Percentiles rank a stretch among this genome's conserved stretches.
Evolutionary conservation across 2,113 vertebrate genomes (phyloP).

Genomic region (Nannobrachium achirus): DNA sequence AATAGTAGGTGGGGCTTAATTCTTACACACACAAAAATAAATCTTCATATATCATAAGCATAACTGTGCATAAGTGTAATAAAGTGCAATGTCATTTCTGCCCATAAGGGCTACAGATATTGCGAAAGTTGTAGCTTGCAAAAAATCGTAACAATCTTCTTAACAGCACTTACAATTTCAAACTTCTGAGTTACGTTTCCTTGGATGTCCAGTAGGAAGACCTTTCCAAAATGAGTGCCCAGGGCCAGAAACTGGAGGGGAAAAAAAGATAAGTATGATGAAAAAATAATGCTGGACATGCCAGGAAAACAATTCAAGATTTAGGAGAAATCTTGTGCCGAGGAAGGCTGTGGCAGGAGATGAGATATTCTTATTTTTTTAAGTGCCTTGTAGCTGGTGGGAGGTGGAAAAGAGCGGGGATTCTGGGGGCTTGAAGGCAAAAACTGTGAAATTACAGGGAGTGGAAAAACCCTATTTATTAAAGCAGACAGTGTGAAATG

Average conservation of each 20-base stretch:
- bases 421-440: constrained; percentile 78
- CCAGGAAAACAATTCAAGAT: constrained; percentile 50
- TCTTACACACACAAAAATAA: too few species aligned
- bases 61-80: too few species aligned
- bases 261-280: constrained; percentile 57
- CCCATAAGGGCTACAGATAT: too few species aligned
- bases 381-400: constrained; percentile 68
- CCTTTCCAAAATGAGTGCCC: constrained; percentile 97
- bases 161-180: constrained; percentile 91
- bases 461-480: constrained; percentile 85
- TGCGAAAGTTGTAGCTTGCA: not conserved
- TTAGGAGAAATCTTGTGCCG: constrained; percentile 63
- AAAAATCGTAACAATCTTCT: not conserved
- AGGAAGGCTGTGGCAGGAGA: constrained; percentile 82
- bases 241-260: constrained; percentile 91
- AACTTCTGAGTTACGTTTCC: constrained; percentile 97
- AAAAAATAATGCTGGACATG: constrained; percentile 52
- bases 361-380: constrained; percentile 72
- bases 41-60: too few species aligned
- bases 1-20: too few species aligned
- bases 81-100: too few species aligned
- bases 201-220: constrained; percentile 95
- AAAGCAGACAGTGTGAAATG: constrained; percentile 87
- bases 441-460: constrained; percentile 83
- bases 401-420: constrained; percentile 62